phyloP scores from a whole-genome alignment of 2,113 vertebrate species.

The Glareola pratincola region DNA sequence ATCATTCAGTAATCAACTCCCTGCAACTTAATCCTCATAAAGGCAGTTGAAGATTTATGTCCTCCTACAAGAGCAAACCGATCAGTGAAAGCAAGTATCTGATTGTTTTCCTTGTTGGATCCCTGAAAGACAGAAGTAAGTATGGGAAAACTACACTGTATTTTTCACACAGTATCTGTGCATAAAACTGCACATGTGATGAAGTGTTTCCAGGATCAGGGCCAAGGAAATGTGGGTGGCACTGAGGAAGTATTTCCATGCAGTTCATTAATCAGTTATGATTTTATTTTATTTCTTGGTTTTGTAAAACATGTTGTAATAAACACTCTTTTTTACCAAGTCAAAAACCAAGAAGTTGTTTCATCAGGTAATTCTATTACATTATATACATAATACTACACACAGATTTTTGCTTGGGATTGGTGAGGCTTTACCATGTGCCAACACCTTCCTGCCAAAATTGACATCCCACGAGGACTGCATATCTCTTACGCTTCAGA shows the following conservation, averaged over 20 bases:
- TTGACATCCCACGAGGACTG: neutral
- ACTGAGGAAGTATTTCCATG: constrained; percentile 65
- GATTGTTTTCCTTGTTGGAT: neutral
- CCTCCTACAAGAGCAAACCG: neutral
- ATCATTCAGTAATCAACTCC: neutral
- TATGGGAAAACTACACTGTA: constrained; percentile 44
- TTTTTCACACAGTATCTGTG: constrained; percentile 54
- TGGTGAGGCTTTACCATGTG: neutral
- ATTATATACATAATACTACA: constrained; percentile 26
- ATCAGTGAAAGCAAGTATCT: neutral
- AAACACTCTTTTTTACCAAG: constrained; percentile 51
- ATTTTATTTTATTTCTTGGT: constrained; percentile 56
- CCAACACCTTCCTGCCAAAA: constrained; percentile 52
- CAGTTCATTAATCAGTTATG: constrained; percentile 60
- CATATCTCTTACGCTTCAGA: constrained; percentile 18
- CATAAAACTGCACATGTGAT: constrained; percentile 54
- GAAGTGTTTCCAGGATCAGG: constrained; percentile 66
- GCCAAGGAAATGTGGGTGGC: constrained; percentile 65
- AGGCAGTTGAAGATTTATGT: neutral
- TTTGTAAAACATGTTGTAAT: constrained; percentile 54
- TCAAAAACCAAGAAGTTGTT: constrained; percentile 3
- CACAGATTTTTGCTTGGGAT: constrained; percentile 41
- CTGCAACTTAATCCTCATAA: neutral
- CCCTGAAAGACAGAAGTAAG: constrained; percentile 14
- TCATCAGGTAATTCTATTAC: constrained; percentile 58